Base-by-base conservation (phyloP, 2,888 invertebrate genomes). In the Enchytraeus crypticus region DNA sequence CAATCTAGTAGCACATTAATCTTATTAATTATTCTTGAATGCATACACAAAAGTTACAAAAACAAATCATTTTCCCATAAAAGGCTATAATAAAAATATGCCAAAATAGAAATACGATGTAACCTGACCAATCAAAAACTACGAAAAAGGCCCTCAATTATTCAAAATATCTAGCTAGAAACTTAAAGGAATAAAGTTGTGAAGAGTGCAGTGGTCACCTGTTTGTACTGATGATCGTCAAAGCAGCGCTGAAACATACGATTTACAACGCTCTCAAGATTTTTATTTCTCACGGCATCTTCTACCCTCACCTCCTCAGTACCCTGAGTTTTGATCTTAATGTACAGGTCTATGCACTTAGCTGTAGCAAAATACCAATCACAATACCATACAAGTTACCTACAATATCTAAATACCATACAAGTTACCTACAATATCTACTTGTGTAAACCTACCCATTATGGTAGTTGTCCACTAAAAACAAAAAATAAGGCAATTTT, bases 341-440 rank as follows among this genome's bases (percentile, higher is more conserved):
- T 95, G 77, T 97, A 97, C 77, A 88, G 90, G 81, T 97, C 96
- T 71, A 97, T 95, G 76, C 95, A 96, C 81, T 96, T 96, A 1
- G 95, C 92, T 85, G 71, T 57, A 81, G 79, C 32, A 55, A 26
- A 30, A 26, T 23, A 32, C 34, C n/a, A n/a, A n/a, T n/a, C n/a
- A n/a, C n/a, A n/a, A n/a, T n/a, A n/a, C n/a, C n/a, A n/a, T n/a
- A n/a, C n/a, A n/a, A n/a, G n/a, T n/a, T n/a, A n/a, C n/a, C n/a
- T n/a, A n/a, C n/a, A n/a, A n/a, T n/a, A n/a, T n/a, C n/a, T n/a
- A n/a, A n/a, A n/a, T n/a, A n/a, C n/a, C n/a, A n/a, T n/a, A n/a
- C n/a, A n/a, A n/a, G n/a, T n/a, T n/a, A n/a, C n/a, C n/a, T n/a
- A n/a, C n/a, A n/a, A n/a, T n/a, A n/a, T n/a, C n/a, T n/a, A n/a